Base-by-base conservation (phyloP, 1,140 invertebrate genomes). In the Mizuhopecten yessoensis region DNA sequence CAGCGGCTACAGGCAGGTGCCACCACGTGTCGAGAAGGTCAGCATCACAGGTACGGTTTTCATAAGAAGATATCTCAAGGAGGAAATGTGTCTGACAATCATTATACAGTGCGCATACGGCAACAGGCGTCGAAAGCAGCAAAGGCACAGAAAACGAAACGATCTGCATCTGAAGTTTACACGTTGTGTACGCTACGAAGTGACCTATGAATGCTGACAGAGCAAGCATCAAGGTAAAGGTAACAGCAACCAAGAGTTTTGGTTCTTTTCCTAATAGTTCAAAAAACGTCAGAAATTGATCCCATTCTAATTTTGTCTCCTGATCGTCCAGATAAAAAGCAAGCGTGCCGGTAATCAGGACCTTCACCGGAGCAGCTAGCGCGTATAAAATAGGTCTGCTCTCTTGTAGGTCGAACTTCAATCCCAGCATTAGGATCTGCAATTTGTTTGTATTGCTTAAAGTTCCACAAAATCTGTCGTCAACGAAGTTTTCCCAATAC, bases 401-500 rank as follows among this genome's bases (percentile, higher is more conserved):
- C 49, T 91, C 88, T n/a, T 94, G 90, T 23, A 94, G 88, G 17
- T 93, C 92, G 88, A 93, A 91, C 36, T 93, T 91, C 36, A 94
- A 89, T 45, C 92, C 87, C 0, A 95, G 86, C 10, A 94, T 57
- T 0, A 86, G 88, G 33, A 92, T 92, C 29, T 93, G 92, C 2
- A 94, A 91, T 15, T 49, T n/a, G 45, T 87, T 93, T 15, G 11
- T 57, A 0, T 90, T 23, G 11, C 49, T 90, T 23, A 92, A 86
- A 33, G 45, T 13, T 34, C 93, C 87, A 92, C 92, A 93, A 49
- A 94, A 90, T 86, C 90, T 86, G 49, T 94, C 93, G 90, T 98
- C 98, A 0, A 99, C 98, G 95, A 99, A 99, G 96, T 99, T 99
- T 96, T 99, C 99, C 99, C 99, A 99, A 98, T 98, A 99, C 34